phyloP scores from a whole-genome alignment of 2,797 vertebrate genomes.

The Tapirus indicus region DNA sequence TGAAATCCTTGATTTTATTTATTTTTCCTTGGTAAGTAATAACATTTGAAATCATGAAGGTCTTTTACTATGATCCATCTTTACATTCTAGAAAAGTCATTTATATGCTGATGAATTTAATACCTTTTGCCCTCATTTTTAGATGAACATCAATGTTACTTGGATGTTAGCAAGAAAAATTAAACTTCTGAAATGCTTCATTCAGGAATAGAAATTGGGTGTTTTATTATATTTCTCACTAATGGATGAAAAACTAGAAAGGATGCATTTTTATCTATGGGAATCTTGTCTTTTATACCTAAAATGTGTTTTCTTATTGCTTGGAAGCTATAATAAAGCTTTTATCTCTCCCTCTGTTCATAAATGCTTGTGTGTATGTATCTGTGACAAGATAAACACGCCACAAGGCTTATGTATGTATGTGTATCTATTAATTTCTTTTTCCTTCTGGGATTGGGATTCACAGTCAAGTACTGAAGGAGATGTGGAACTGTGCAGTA shows the following conservation, averaged over 20 bases:
- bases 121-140: conserved; percentile 68
- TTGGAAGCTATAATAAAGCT: conserved; percentile 84
- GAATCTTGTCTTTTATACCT: conserved; percentile 80
- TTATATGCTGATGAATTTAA: conserved; percentile 81
- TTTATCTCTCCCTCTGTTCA: conserved; percentile 83
- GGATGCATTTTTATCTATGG: conserved; percentile 81
- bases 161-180: conserved; percentile 78
- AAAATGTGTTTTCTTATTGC: conserved; percentile 83
- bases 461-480: conserved; percentile 80
- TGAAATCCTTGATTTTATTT: conserved; percentile 46
- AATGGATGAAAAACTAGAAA: conserved; percentile 73
- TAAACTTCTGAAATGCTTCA: conserved; percentile 72
- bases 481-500: conserved; percentile 46
- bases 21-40: conserved; percentile 67
- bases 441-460: conserved; percentile 78
- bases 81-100: conserved; percentile 72
- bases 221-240: conserved; percentile 78
- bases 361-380: conserved; percentile 79
- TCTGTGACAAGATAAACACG: conserved; percentile 84
- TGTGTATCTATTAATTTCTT: conserved; percentile 77
- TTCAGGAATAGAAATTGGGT: conserved; percentile 65
- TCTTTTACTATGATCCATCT: conserved; percentile 73
- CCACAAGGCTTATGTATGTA: conserved; percentile 71
- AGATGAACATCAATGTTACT: conserved; percentile 57
- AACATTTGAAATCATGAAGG: conserved; percentile 64